Conservation (phyloP, 1,140 invertebrate species). For the Aphaenogaster rudis region DNA sequence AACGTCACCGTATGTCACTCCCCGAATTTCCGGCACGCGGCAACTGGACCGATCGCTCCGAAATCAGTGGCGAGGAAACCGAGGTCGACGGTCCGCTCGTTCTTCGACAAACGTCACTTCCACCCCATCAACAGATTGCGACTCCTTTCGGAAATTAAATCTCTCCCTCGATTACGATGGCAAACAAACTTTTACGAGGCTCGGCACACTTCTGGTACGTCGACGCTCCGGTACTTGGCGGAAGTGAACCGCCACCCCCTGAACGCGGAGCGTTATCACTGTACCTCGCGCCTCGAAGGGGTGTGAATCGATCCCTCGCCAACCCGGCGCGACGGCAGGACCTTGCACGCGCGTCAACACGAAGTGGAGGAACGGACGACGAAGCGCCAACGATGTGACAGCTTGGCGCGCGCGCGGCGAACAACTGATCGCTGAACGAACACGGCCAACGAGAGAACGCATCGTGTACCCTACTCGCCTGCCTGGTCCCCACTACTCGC, state of each 20-base stretch:
- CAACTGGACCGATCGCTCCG: neutral
- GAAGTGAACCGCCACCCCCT: neutral
- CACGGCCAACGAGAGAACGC: conserved; percentile 70
- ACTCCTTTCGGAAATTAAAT: neutral
- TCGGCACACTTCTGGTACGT: neutral
- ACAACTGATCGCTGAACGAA: conserved; percentile 78
- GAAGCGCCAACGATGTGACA: neutral
- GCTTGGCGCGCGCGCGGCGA: conserved; percentile 80
- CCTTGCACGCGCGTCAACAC: conserved; percentile 14
- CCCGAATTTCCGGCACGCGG: neutral
- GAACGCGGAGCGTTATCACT: neutral
- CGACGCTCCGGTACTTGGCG: neutral
- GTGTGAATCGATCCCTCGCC: conserved; percentile 44
- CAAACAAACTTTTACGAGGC: neutral
- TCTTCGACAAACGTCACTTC: neutral
- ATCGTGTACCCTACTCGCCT: conserved; percentile 59
- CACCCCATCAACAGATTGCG: neutral
- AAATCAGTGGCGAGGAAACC: neutral
- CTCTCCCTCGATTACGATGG: neutral
- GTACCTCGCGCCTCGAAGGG: neutral
- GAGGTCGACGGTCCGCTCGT: neutral
- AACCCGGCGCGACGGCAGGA: neutral
- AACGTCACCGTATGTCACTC: neutral
- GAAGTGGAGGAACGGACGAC: conserved; percentile 5
- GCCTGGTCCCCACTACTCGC: conserved; percentile 45